Evolutionary conservation across 1,140 invertebrate species (phyloP).

Genomic region (Akabosia matsudoensis): DNA sequence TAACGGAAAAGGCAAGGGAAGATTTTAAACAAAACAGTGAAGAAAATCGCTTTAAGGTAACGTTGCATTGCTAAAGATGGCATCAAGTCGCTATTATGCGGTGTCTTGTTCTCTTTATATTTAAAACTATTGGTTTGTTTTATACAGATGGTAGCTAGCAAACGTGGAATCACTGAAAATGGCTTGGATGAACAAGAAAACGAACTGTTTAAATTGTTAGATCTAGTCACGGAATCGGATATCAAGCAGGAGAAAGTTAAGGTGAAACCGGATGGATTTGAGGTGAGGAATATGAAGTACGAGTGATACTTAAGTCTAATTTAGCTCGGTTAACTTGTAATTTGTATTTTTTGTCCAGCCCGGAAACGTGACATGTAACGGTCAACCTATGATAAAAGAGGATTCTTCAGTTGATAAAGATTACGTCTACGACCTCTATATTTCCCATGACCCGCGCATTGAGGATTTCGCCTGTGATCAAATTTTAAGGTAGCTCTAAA

Average conservation of each 20-base stretch:
- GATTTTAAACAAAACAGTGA: neutral
- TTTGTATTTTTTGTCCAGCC: neutral
- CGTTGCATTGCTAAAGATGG: neutral
- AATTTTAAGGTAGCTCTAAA: slow-evolving; percentile 3
- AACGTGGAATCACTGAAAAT: neutral
- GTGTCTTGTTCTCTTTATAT: neutral
- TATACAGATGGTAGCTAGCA: neutral
- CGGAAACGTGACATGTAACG: slow-evolving; percentile 17
- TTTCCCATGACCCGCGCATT: slow-evolving; percentile 22
- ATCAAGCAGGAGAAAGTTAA: neutral
- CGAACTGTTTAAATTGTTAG: neutral
- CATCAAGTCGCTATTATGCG: neutral
- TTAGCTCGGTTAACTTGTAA: neutral
- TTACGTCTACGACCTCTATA: slow-evolving; percentile 27
- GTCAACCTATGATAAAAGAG: slow-evolving; percentile 29
- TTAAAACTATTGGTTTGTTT: neutral
- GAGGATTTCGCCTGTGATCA: slow-evolving; percentile 5
- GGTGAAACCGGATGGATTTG: neutral
- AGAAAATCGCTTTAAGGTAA: neutral
- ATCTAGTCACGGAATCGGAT: slow-evolving; percentile 1
- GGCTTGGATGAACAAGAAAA: neutral
- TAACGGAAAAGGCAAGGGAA: slow-evolving; percentile 2
- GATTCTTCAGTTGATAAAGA: neutral
- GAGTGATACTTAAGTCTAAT: neutral
- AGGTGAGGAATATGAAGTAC: too few relatives aligned